Evolutionary conservation across 2,113 vertebrate species (phyloP).

Genomic region (Ranitomeya imitator): DNA sequence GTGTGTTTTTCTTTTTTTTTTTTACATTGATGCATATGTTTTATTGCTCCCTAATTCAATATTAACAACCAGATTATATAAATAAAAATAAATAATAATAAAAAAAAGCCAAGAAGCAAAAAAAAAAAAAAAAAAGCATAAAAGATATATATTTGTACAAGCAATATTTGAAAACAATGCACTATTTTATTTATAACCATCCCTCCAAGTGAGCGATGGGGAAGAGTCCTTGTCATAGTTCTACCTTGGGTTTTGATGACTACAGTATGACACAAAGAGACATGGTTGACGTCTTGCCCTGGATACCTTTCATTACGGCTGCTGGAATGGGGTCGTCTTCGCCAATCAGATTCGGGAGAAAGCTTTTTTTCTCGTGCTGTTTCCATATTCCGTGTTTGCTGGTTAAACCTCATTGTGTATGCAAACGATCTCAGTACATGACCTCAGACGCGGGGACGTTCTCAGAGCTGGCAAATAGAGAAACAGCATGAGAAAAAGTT

Average conservation of each 20-base stretch:
- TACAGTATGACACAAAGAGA: conserved; percentile 66
- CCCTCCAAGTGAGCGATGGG: conserved; percentile 62
- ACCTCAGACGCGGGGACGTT: conserved; percentile 69
- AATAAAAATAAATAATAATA: conserved; percentile 66
- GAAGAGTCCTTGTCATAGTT: conserved; percentile 60
- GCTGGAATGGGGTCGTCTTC: conserved; percentile 69
- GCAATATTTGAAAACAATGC: conserved; percentile 61
- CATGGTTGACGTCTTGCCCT: conserved; percentile 64
- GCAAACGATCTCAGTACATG: conserved; percentile 69
- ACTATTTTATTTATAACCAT: conserved; percentile 62
- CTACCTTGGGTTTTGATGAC: conserved; percentile 52
- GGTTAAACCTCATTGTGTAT: conserved; percentile 70
- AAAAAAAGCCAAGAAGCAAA: conserved; percentile 60
- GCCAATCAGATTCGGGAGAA: conserved; percentile 67
- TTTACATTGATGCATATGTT: conserved; percentile 64
- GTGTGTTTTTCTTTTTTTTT: conserved; percentile 49
- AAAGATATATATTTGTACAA: conserved; percentile 62
- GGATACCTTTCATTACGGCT: conserved; percentile 71
- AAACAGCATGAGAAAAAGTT: conserved; percentile 71
- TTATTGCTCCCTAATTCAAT: conserved; percentile 67
- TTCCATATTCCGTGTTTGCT: conserved; percentile 71
- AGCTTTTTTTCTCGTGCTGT: conserved; percentile 74
- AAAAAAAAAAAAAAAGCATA: conserved; percentile 57
- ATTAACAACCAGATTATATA: conserved; percentile 61
- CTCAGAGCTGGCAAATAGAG: conserved; percentile 74